Conservation (phyloP, 2,888 invertebrate species). For the Cheilosia urbana region DNA sequence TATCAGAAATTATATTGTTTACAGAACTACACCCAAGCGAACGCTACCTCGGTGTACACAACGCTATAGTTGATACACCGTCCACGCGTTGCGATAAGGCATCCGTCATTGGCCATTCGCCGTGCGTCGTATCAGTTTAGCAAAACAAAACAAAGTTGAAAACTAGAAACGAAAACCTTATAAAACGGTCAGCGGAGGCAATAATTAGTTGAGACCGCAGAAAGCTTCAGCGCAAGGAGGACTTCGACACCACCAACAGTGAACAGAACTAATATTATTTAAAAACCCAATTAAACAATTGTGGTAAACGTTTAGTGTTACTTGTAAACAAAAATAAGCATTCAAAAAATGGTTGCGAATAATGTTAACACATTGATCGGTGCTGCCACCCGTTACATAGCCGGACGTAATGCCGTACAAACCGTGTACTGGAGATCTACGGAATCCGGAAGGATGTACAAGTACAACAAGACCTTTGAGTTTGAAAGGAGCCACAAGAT, state of each 20-base stretch:
- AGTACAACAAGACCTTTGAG: constrained; percentile 86
- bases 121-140: constrained; percentile 3
- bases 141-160: constrained; percentile 45
- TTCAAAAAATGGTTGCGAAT: constrained; percentile 75
- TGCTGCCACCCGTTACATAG: constrained; percentile 89
- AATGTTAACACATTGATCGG: constrained; percentile 86
- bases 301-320: constrained; percentile 12
- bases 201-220: constrained; percentile 57
- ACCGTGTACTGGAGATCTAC: constrained; percentile 90
- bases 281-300: not conserved
- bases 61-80: constrained; percentile 29
- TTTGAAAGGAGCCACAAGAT: constrained; percentile 85
- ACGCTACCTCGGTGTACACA: constrained; percentile 23
- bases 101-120: constrained; percentile 9
- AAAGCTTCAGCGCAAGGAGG: constrained; percentile 62
- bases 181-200: constrained; percentile 53
- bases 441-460: constrained; percentile 84
- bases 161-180: constrained; percentile 55
- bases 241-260: constrained; percentile 22
- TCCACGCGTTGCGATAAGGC: constrained; percentile 67
- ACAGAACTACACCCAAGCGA: constrained; percentile 31
- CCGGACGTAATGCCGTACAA: constrained; percentile 90
- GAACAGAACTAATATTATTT: constrained; percentile 19
- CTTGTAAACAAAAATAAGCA: not conserved
- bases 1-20: constrained; percentile 60